Conservation (phyloP, 2,797 vertebrate genomes). For the Cercopithecus diana region DNA sequence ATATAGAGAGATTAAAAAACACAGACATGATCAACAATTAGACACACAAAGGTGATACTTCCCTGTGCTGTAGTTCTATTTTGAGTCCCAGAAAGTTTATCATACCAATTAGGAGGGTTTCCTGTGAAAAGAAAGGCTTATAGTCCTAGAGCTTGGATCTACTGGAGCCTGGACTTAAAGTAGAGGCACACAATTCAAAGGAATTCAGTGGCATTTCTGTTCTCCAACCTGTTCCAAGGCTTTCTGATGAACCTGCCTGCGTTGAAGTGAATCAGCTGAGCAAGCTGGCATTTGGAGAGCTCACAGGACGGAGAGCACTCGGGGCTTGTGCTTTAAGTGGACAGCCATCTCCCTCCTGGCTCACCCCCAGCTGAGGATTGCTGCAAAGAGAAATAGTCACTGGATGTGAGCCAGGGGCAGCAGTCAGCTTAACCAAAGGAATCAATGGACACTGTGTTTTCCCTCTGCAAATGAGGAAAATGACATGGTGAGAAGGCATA, state of each 20-base stretch:
- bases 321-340: neutral
- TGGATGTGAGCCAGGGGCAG: constrained; percentile 68
- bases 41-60: neutral
- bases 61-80: neutral
- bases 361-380: constrained; percentile 40
- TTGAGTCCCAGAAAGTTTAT: neutral
- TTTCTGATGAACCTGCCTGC: neutral
- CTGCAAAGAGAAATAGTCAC: constrained; percentile 63
- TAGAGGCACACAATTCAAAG: neutral
- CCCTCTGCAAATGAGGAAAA: constrained; percentile 70
- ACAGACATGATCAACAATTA: neutral
- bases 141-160: neutral
- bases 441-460: constrained; percentile 78
- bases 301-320: neutral
- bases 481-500: constrained; percentile 71
- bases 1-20: neutral
- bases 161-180: neutral
- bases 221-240: neutral
- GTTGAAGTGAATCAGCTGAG: neutral
- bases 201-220: neutral
- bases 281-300: neutral
- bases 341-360: constrained; percentile 49
- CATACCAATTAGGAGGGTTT: neutral
- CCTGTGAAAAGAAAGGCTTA: neutral
- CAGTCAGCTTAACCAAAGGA: constrained; percentile 73